Base-by-base conservation (phyloP, 2,888 invertebrate species). In the Trilocha varians region DNA sequence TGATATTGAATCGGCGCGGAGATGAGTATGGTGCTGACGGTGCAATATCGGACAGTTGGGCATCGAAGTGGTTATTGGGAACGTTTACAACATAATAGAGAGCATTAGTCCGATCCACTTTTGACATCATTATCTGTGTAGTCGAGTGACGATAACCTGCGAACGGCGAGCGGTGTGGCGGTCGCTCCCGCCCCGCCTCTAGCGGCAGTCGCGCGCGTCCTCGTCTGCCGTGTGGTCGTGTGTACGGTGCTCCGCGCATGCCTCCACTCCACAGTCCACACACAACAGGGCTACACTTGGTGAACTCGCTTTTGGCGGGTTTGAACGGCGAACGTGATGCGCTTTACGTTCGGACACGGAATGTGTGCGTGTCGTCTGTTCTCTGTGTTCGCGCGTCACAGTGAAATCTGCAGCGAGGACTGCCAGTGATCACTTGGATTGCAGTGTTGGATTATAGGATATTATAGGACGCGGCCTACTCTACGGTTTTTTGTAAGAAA, bases 81-180 rank as follows among this genome's bases (percentile, higher is more conserved):
- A 62, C 72, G 67, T 80, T 80, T 76, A 80, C 74, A 80, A 78
- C 75, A 78, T 79, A 83, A 79, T 80, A 76, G 72, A 72, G 77
- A 79, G 70, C 76, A 82, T 83, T 83, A 83, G 84, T 78, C 71
- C 78, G 78, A 83, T 83, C 84, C 83, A 80, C 83, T 83, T 85
- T 82, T 84, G 84, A 83, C 83, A 83, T 85, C 82, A 84, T 83
- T 85, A 85, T 85, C 83, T 83, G 75, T 74, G 71, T 77, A 78
- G 74, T 65, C 74, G 74, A 70, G 68, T 77, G 66, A 78, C 84
- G 84, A 84, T 84, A 84, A 84, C 84, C 82, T 80, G 83, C 75
- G 75, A 75, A 71, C 70, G 63, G 25, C 11, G 66, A 71, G 70
- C 61, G 60, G 62, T n/a, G n/a, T n/a, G 71, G 65, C 71, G 73